Evolutionary conservation across 2,797 vertebrate species (phyloP).

Genomic region (Chelmon rostratus): DNA sequence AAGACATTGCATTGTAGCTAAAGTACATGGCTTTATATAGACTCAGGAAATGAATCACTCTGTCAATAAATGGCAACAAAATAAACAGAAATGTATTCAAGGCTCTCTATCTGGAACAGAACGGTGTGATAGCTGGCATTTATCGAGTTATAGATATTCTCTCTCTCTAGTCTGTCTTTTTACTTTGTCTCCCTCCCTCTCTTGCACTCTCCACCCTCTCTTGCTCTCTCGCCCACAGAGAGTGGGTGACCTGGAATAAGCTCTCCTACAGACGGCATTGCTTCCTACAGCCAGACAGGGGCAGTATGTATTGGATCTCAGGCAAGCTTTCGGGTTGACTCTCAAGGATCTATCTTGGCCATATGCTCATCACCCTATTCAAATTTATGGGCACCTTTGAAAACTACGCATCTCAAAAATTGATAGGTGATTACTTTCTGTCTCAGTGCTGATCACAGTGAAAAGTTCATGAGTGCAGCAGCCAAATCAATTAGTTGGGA

Average conservation of each 20-base stretch:
- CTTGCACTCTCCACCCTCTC: constrained; percentile 60
- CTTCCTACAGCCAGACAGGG: constrained; percentile 60
- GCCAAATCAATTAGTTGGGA: constrained; percentile 70
- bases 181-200: constrained; percentile 56
- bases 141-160: constrained; percentile 61
- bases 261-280: constrained; percentile 63
- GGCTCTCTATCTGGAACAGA: constrained; percentile 60
- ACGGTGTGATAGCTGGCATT: constrained; percentile 62
- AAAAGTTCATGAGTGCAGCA: constrained; percentile 71
- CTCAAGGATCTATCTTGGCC: constrained; percentile 8
- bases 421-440: constrained; percentile 66
- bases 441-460: constrained; percentile 68
- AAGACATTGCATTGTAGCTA: constrained; percentile 53
- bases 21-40: constrained; percentile 74
- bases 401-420: constrained; percentile 58
- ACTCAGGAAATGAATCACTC: constrained; percentile 79
- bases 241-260: constrained; percentile 79
- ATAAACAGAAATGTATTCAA: constrained; percentile 70
- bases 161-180: constrained; percentile 52
- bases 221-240: constrained; percentile 68
- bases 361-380: constrained; percentile 18
- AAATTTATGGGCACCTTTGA: constrained; percentile 54
- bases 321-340: constrained; percentile 25
- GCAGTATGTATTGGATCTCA: constrained; percentile 44
- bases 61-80: constrained; percentile 71